Conservation (phyloP, 1,140 invertebrate genomes). For the Microplitis mediator region DNA sequence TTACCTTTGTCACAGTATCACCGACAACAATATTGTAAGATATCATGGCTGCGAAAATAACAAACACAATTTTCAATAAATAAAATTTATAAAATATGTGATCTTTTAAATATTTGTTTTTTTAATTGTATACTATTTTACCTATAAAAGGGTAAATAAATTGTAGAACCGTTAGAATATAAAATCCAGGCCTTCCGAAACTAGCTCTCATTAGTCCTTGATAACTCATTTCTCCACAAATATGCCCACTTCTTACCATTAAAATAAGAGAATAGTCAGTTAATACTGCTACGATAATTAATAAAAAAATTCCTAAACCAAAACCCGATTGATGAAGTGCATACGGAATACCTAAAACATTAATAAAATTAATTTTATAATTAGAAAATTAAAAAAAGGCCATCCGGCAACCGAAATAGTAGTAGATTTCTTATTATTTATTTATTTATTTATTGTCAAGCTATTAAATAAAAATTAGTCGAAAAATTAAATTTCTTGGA, state of each 20-base stretch:
- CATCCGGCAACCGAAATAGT: no score
- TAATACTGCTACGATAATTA: constrained; percentile 77
- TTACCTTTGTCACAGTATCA: constrained; percentile 85
- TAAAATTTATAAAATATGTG: neutral
- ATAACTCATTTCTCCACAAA: constrained; percentile 83
- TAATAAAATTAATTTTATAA: no score
- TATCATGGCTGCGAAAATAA: constrained; percentile 78
- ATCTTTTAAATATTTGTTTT: neutral
- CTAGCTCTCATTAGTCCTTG: constrained; percentile 84
- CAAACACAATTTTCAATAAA: constrained; percentile 13
- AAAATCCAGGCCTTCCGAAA: constrained; percentile 81
- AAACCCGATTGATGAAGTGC: constrained; percentile 83
- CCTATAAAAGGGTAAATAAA: constrained; percentile 88
- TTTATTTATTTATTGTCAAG: no score
- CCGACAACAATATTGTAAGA: constrained; percentile 91
- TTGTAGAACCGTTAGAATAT: constrained; percentile 78
- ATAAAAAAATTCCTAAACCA: constrained; percentile 74
- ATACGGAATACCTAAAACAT: constrained; percentile 76
- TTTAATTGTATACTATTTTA: constrained; percentile 11
- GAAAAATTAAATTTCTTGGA: no score
- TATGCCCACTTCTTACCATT: constrained; percentile 79
- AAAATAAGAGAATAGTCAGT: constrained; percentile 87
- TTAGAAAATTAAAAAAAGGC: no score
- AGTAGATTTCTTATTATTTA: no score
- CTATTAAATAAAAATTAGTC: no score